Conservation (phyloP, 2,797 vertebrate species). For the Falco naumanni region DNA sequence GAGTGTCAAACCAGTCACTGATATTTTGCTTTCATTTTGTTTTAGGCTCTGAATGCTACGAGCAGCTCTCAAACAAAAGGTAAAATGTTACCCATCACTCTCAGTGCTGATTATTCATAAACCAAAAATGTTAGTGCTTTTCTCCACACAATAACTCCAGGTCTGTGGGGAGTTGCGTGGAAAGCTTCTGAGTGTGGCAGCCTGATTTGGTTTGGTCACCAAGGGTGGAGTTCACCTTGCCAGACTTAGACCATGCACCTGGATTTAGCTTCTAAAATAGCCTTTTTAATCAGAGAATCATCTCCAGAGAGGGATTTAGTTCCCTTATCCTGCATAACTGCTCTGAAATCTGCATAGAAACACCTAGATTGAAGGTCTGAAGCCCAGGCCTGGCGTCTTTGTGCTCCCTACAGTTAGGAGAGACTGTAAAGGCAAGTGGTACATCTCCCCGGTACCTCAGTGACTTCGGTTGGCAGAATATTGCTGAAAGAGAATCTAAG, state of each 20-base stretch:
- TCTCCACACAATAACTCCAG: not conserved
- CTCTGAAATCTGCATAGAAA: not conserved
- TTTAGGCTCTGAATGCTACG: slow-evolving; percentile 46
- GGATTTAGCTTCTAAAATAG: not conserved
- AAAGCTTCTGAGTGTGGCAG: not conserved
- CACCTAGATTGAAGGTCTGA: not conserved
- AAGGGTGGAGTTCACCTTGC: not conserved
- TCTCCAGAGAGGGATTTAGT: not conserved
- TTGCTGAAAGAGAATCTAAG: not conserved
- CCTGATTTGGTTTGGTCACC: not conserved
- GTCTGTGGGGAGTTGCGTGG: not conserved
- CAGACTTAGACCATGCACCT: not conserved
- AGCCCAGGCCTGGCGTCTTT: not conserved
- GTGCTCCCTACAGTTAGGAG: not conserved
- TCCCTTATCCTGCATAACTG: not conserved
- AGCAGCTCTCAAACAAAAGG: slow-evolving; percentile 24
- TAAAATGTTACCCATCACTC: not conserved
- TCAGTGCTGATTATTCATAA: not conserved
- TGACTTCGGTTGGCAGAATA: not conserved
- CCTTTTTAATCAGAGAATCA: not conserved
- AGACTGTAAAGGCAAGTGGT: not conserved
- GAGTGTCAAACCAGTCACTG: not conserved
- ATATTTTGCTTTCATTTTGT: slow-evolving; percentile 50
- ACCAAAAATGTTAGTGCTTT: not conserved
- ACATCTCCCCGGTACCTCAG: not conserved